Conservation (phyloP, 1,140 invertebrate genomes). For the Venturia canescens region DNA sequence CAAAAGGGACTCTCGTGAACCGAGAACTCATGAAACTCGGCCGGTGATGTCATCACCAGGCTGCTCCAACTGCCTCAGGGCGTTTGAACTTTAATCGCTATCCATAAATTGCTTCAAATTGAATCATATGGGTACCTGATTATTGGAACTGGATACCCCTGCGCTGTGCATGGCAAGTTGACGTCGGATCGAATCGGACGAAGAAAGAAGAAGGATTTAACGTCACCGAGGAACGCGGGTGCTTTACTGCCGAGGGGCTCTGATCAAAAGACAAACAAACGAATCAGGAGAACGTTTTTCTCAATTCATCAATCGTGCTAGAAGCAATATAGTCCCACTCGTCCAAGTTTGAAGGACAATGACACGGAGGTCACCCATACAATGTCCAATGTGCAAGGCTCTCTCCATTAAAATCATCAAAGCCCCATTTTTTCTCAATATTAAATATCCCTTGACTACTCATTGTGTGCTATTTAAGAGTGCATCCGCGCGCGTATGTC, state of each 20-base stretch:
- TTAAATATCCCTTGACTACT: conserved; percentile 16
- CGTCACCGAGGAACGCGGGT: conserved; percentile 79
- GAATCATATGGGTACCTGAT: conserved; percentile 79
- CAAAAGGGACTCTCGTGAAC: not conserved
- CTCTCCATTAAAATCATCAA: conserved; percentile 42
- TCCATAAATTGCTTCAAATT: no score
- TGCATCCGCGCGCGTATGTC: conserved; percentile 2
- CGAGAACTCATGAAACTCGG: conserved; percentile 49
- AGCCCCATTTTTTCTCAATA: not conserved
- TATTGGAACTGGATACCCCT: conserved; percentile 83
- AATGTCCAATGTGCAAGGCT: conserved; percentile 50
- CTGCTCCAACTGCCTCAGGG: no score
- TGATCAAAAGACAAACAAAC: conserved; percentile 63
- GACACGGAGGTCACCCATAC: not conserved
- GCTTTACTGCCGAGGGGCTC: conserved; percentile 82
- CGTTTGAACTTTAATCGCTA: conserved; percentile 66
- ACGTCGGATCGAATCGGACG: conserved; percentile 78
- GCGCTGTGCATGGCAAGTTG: conserved; percentile 88
- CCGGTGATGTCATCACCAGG: no score
- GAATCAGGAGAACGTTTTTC: not conserved
- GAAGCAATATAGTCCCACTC: not conserved
- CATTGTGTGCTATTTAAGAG: conserved; percentile 16
- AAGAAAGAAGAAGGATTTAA: conserved; percentile 78
- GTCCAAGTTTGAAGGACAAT: not conserved
- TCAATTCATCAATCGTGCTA: not conserved